Base-by-base conservation (phyloP, 1,140 invertebrate genomes). In the Odontomachus brunneus region DNA sequence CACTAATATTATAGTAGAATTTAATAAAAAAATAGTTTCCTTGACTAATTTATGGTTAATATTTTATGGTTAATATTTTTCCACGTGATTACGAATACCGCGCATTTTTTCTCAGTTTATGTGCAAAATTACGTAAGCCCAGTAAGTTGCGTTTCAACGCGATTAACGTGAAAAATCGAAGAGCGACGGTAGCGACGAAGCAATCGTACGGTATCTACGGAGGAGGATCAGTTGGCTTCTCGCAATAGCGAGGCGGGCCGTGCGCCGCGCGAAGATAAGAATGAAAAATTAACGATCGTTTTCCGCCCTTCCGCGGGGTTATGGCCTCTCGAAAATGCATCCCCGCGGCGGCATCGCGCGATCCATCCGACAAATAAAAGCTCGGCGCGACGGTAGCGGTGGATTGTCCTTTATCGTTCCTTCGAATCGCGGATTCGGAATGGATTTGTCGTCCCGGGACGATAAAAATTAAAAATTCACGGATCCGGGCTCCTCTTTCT, bases 381-480 rank as follows among this genome's bases (percentile, higher is more conserved):
- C 75, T 15, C 60, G 60, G 5, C 51, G 5, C 51, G 63, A 57
- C 72, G 38, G 22, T 48, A 38, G 59, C 33, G 29, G 53, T 33
- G 85, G 66, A 80, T 87, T 84, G 67, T 80, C 75, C 59, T 49
- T 69, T 85, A 88, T 88, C 87, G 48, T 73, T 53, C 59, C 51
- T 85, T 88, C 67, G 87, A 62, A 88, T 88, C 87, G 44, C 73
- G 51, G 55, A 57, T 71, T 66, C 72, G 86, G 66, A 86, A 85
- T 84, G 87, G 87, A 88, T 88, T 88, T 88, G 86, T 78, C 80
- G 78, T 87, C 53, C 63, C 74, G 57, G 66, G 87, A 73, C 72
- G 55, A 90, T 90, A 90, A 90, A 90, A 90, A 90, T 90, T 88
- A 90, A 90, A 88, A 89, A 90, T 90, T 90, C 85, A 90, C 82